phyloP scores from a whole-genome alignment of 2,113 vertebrate genomes.

The Bubo blakistoni region DNA sequence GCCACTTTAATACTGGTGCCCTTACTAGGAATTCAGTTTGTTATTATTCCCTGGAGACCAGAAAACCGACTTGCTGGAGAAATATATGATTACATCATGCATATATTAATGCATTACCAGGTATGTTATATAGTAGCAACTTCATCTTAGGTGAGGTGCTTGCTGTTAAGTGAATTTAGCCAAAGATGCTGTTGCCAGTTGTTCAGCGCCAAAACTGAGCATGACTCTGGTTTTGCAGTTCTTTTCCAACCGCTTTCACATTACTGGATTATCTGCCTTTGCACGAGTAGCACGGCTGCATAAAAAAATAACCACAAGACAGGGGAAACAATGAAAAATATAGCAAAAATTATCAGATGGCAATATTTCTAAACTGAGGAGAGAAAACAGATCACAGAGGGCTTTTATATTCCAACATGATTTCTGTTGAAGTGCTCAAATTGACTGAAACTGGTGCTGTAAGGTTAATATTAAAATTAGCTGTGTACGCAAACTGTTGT shows the following conservation, averaged over 20 bases:
- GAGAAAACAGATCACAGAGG: neutral
- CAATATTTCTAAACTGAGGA: neutral
- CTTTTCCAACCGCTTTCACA: neutral
- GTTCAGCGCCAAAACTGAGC: neutral
- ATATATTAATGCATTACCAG: constrained; percentile 97
- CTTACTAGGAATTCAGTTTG: constrained; percentile 93
- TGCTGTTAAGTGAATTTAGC: neutral
- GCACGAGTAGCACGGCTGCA: neutral
- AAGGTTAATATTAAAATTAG: neutral
- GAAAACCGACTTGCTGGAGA: constrained; percentile 89
- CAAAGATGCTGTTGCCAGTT: neutral
- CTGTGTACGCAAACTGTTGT: neutral
- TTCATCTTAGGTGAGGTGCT: neutral
- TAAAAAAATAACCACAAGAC: neutral
- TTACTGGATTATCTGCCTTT: neutral
- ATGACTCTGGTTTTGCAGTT: neutral
- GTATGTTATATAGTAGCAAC: constrained; percentile 60
- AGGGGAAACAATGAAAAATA: neutral
- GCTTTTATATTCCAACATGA: neutral
- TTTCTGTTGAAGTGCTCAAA: neutral
- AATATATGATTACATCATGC: constrained; percentile 96
- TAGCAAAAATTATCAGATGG: neutral
- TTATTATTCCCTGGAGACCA: constrained; percentile 95
- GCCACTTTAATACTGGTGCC: constrained; percentile 95
- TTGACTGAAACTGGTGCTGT: neutral